Evolutionary conservation across 2,797 vertebrate species (phyloP).

Genomic region (Sebastes ruberrimus): DNA sequence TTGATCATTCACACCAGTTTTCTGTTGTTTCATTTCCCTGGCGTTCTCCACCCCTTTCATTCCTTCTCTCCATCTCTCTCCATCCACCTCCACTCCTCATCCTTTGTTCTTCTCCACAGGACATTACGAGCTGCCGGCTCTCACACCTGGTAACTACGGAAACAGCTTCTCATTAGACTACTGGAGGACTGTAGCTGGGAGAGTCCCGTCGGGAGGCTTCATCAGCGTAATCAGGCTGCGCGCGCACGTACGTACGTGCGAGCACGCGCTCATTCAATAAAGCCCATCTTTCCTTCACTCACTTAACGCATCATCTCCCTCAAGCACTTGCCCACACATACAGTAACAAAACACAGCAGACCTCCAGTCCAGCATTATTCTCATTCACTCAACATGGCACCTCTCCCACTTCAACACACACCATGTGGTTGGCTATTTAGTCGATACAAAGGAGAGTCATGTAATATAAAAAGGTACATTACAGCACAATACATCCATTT

Average conservation of each 20-base stretch:
- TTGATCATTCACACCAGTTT: conserved; percentile 36
- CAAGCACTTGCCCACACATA: neutral
- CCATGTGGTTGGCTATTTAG: neutral
- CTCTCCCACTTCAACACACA: neutral
- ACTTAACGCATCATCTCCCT: conserved; percentile 20
- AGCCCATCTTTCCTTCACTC: conserved; percentile 7
- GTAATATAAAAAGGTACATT: conserved; percentile 26
- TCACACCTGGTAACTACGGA: conserved; percentile 73
- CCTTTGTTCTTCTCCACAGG: conserved; percentile 66
- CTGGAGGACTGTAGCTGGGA: conserved; percentile 27
- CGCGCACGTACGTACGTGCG: neutral
- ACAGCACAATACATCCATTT: conserved; percentile 32
- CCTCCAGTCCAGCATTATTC: neutral
- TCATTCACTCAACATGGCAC: conserved; percentile 4
- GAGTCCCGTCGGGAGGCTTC: conserved; percentile 53
- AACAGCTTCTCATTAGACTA: conserved; percentile 67
- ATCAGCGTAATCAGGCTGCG: conserved; percentile 51
- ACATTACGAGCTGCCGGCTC: conserved; percentile 52
- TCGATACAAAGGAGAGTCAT: conserved; percentile 45
- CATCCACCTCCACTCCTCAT: conserved; percentile 6
- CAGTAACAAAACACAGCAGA: conserved; percentile 10
- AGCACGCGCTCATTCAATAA: conserved; percentile 3
- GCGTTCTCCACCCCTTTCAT: neutral
- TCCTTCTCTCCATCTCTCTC: neutral
- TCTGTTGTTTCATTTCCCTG: conserved; percentile 5